Conservation (phyloP, 2,797 vertebrate species). For the Lepus oiostolus region DNA sequence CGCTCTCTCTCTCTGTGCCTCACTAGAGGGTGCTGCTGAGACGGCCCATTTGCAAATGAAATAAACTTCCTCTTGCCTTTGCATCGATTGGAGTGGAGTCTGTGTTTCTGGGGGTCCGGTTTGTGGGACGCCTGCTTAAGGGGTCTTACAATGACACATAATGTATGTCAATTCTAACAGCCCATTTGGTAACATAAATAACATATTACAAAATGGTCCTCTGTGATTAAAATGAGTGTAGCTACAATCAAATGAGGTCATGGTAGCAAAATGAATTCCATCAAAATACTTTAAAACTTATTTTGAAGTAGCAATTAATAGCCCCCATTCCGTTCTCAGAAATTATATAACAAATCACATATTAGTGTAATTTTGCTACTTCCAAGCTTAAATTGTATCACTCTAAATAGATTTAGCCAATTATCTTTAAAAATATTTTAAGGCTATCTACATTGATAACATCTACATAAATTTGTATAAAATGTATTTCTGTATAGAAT, state of each 20-base stretch:
- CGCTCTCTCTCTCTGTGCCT: too few species aligned
- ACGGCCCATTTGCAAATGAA: too few species aligned
- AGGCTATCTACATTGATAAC: background rate
- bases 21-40: too few species aligned
- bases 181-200: constrained; percentile 35
- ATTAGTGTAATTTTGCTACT: background rate
- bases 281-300: constrained; percentile 27
- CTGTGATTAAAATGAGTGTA: constrained; percentile 49
- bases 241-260: constrained; percentile 47
- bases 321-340: background rate
- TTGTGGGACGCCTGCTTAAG: too few species aligned
- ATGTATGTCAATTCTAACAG: constrained; percentile 53
- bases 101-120: too few species aligned
- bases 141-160: too few species aligned
- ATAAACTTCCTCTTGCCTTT: too few species aligned
- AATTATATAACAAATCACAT: background rate
- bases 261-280: constrained; percentile 56
- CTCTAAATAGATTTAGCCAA: background rate
- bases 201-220: background rate
- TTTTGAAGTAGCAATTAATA: constrained; percentile 12
- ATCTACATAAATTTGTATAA: background rate
- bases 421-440: constrained; percentile 20
- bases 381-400: background rate
- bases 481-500: background rate
- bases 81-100: too few species aligned